Evolutionary conservation across 2,113 vertebrate genomes (phyloP).

Genomic region (Spilogale gracilis): DNA sequence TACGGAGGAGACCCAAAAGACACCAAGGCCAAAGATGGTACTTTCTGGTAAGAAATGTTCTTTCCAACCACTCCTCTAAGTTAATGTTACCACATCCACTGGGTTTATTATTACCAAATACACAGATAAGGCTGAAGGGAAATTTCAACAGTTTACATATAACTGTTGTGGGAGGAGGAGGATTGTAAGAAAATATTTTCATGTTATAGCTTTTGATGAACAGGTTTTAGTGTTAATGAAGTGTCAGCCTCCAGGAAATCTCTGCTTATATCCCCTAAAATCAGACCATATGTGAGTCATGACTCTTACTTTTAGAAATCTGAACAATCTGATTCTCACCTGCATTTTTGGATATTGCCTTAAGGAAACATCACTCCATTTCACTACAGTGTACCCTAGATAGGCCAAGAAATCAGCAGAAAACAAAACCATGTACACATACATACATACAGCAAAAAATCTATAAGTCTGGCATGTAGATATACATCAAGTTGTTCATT

Average conservation of each 20-base stretch:
- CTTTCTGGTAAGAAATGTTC: background rate
- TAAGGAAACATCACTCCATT: background rate
- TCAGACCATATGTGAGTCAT: background rate
- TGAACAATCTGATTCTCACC: background rate
- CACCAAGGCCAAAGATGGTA: background rate
- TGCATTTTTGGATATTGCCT: background rate
- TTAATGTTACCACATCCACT: background rate
- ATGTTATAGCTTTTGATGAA: background rate
- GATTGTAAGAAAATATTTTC: background rate
- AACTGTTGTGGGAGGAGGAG: background rate
- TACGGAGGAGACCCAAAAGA: background rate
- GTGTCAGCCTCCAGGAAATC: background rate
- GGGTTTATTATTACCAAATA: background rate
- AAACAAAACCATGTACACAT: background rate
- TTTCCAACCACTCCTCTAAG: background rate
- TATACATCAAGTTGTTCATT: background rate
- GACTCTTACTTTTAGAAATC: background rate
- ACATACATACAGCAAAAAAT: background rate
- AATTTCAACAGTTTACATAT: background rate
- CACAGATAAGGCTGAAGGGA: background rate
- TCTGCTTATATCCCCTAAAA: background rate
- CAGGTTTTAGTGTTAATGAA: background rate
- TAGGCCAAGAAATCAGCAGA: background rate
- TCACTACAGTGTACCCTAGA: background rate
- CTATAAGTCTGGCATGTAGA: no score